These are phyloP conservation scores for Cnemophilus loriae DNA, from an alignment of 2,113 vertebrate species.

Conservation along the genomic window DNA sequence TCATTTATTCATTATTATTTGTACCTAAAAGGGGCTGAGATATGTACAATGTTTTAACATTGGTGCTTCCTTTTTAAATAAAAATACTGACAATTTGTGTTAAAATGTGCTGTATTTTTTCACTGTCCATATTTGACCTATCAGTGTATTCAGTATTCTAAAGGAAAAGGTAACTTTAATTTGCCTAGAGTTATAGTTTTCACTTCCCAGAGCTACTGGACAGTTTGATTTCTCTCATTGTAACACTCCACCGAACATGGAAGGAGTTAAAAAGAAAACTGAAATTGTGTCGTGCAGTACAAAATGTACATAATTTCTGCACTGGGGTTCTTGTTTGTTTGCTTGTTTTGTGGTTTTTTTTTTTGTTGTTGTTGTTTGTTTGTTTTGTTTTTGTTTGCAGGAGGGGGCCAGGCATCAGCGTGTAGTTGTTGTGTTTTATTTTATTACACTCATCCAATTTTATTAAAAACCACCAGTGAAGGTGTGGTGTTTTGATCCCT, in stretches of 20 bases:
- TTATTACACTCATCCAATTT: not conserved
- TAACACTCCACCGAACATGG: not conserved
- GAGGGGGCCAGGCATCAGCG: accelerated
- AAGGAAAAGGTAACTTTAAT: not conserved
- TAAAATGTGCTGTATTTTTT: not conserved
- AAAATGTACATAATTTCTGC: not conserved
- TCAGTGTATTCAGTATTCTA: not conserved
- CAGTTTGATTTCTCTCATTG: not conserved
- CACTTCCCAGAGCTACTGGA: not conserved
- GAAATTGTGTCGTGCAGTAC: not conserved
- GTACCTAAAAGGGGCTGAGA: not conserved
- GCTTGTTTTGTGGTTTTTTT: not conserved
- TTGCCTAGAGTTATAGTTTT: not conserved
- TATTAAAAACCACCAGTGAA: not conserved
- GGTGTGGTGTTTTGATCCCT: not conserved
- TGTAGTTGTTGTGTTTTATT: not conserved
- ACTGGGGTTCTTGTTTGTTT: accelerated
- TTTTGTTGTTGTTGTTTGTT: too few relatives aligned
- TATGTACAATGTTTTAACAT: not conserved
- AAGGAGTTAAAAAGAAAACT: not conserved
- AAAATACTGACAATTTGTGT: not conserved
- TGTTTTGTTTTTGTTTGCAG: accelerated
- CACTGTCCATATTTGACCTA: not conserved
- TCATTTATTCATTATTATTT: not conserved
- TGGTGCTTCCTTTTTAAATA: not conserved